Evolutionary conservation across 2,113 vertebrate genomes (phyloP).

Genomic region (Tenrec ecaudatus): DNA sequence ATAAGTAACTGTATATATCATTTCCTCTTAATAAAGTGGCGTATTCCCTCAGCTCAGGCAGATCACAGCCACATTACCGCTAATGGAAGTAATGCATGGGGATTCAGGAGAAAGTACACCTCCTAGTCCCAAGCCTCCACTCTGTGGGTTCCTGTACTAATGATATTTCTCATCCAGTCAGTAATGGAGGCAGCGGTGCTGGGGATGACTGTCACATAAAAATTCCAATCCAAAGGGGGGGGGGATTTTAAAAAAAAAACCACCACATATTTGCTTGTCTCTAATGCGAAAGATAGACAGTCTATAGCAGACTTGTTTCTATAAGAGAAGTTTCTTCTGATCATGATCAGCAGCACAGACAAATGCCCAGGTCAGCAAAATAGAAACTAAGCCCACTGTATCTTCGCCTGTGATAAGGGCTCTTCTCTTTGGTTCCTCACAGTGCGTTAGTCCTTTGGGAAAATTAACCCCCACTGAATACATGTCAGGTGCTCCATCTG

Average conservation of each 20-base stretch:
- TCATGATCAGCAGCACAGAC: not conserved
- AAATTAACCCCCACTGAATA: not conserved
- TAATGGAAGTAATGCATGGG: conserved; percentile 50
- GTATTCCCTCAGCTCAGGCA: conserved; percentile 51
- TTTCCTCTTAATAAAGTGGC: conserved; percentile 75
- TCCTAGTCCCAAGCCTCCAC: not conserved
- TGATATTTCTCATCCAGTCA: not conserved
- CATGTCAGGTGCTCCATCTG: not conserved
- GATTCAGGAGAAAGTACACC: not conserved
- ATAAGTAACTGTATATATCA: conserved; percentile 63
- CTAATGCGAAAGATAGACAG: not conserved
- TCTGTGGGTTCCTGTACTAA: conserved; percentile 22
- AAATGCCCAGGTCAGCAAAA: not conserved
- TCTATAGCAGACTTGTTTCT: not conserved
- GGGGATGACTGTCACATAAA: not conserved
- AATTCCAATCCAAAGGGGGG: not conserved
- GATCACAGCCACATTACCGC: conserved; percentile 48
- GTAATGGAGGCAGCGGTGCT: not conserved
- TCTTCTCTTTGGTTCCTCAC: not conserved
- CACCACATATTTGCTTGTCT: conserved; percentile 6
- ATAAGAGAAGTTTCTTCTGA: not conserved
- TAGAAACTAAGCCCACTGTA: not conserved
- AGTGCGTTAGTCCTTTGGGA: not conserved
- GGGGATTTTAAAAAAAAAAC: too few species aligned
- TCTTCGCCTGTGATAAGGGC: not conserved